Evolutionary conservation across 2,888 invertebrate species (phyloP), one percentile per base, ranked within the genome.

Genomic region (Heliothis peltigera): DNA sequence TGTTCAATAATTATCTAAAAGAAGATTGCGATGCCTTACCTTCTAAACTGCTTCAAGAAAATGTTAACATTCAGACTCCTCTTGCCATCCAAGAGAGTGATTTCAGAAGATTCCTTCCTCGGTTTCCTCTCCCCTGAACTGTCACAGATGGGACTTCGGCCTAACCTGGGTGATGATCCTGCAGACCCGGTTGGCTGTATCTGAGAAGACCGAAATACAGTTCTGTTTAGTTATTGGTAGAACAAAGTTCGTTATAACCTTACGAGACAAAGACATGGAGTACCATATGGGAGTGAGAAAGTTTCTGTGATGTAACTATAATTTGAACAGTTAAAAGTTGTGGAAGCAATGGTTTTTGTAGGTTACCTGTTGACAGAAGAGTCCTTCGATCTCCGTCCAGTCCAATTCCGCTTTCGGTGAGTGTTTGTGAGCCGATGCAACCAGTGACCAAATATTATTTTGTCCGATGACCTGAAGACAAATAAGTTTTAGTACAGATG

Each of bases 51-150:
- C 91, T 99, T 99, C 75, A 99, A 96, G 92, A 99, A 99, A 84
- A 99, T 99, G 91, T 99, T 99, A n/a, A 99, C 98, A 86, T 99
- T 99, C 71, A 99, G 95, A 89, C 99, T 99, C 83, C 98, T 95
- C 92, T 99, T 99, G 51, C 98, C 98, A 87, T 99, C 99, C 67
- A 99, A 93, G 44, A 99, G 95, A 10, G 97, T 97, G 79, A 99
- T 98, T 97, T 98, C 98, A 0, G 97, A 96, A 48, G 96, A 97
- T 82, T 98, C 97, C 81, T 98, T 98, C 79, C 97, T 95, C 47
- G 97, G 96, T 82, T 96, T 96, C 75, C 97, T 91, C 64, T 96
- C 96, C 0, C 95, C 95, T 0, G 93, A 94, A 46, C 89, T 91
- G 66, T 92, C 94, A 70, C 93, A 92, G 51, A 92, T 91, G 0